Base-by-base conservation (phyloP, 2,888 invertebrate genomes). In the Drosophila conformis region DNA sequence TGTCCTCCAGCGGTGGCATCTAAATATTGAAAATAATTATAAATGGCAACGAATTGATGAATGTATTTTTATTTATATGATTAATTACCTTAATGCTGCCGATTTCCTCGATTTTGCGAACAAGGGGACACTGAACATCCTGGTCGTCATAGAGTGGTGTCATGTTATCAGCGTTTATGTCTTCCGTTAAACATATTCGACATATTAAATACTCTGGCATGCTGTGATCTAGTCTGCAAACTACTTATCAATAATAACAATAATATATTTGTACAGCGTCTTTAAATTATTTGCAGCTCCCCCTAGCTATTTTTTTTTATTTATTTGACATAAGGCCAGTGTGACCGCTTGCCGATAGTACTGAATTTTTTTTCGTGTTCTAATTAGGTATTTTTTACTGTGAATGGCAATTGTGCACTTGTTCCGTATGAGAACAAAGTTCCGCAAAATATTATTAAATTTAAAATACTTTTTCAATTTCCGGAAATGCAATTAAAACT, bases 21-120 rank as follows among this genome's bases (percentile, higher is more conserved):
- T 92, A 18, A 21, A 57, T 40, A n/a, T 31, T 61, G 4, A 27
- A 33, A 4, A n/a, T n/a, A 0, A 58, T 59, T 6, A 6, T 33
- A 11, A 31, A 18, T 0, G 13, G 4, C 8, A 13, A 38, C 13
- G 11, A 40, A 54, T 10, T n/a, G 0, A 31, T 33, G 15, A 46
- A 46, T n/a, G 2, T 31, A 38, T 53, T 11, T 29, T n/a, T 6
- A 49, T 21, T 10, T 13, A 27, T 35, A 29, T 40, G 8, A 15
- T 49, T 4, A 10, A 21, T 2, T 80, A 90, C 92, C 77, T 83
- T 90, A 29, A 92, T 91, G 68, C 91, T 92, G 13, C 90, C 92
- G n/a, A 92, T 90, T 64, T 92, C 84, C 69, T 93, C 92, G 25
- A 92, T 90, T 68, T 91, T 90, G 11, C 87, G 83, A 29, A 93